Evolutionary conservation across 2,113 vertebrate genomes (phyloP), one percentile per base, ranked within the genome.

Genomic region (Phocoena phocoena): DNA sequence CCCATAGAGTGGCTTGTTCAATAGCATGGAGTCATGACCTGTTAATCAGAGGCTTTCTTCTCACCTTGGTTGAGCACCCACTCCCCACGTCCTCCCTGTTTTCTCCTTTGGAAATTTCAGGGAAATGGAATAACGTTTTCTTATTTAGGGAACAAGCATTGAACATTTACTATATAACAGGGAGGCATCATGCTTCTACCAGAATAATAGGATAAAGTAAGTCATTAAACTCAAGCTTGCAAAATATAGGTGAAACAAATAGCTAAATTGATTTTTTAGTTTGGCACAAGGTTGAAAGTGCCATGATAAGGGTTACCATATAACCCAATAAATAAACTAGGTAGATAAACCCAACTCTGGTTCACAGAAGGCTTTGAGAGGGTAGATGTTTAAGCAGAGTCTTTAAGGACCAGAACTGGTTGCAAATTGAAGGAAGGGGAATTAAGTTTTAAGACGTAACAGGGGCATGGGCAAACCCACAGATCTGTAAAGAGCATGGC

Each of bases 161-260:
- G 38, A 82, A 53, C 28, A 63, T 74, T 76, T 85, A 21, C 15
- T 74, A 15, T 87, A 10, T 41, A 38, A 38, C 10, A 47, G 50
- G 2, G 3, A 68, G 0, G 2, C 10, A 10, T 14, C 18, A 28
- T 9, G 4, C 2, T 9, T 92, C n/a, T 68, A 5, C 26, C 8
- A 88, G 21, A 88, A 65, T 33, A 31, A 68, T 17, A 96, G 1
- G 4, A 28, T 36, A 60, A 90, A 1, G 4, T 53, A 5, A 90
- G 3, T 53, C 10, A 41, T 92, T 89, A 21, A 92, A 65, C 17
- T 33, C 25, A 94, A 85, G 8, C 10, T 89, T 62, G 25, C 3
- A 74, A 17, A 74, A 76, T 47, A 4, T 31, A 36, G 3, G 5
- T 77, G 26, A 67, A 47, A 74, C n/a, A 86, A 65, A 85, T 83